Percentiles rank a stretch among this genome's conserved stretches.
These are phyloP conservation scores for Adelognathus sp. DNA, from an alignment of 2,888 invertebrate species.

Conservation along the genomic window DNA sequence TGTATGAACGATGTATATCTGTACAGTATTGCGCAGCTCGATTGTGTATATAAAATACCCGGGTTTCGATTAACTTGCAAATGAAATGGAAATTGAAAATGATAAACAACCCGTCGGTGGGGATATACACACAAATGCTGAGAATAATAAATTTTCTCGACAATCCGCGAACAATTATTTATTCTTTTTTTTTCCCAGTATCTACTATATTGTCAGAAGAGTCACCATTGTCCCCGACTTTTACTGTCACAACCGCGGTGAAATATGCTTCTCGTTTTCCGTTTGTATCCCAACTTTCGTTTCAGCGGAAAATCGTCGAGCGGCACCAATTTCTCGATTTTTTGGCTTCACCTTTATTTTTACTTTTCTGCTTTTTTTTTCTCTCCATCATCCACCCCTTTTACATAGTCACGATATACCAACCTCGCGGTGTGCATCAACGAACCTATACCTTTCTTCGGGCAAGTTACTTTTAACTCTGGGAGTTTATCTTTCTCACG, in stretches of 20 bases:
- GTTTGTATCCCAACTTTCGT: not conserved
- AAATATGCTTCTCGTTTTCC: slow-evolving; percentile 51
- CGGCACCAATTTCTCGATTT: slow-evolving; percentile 43
- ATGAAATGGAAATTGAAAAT: slow-evolving; percentile 52
- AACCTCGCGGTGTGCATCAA: slow-evolving; percentile 47
- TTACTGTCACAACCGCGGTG: slow-evolving; percentile 13
- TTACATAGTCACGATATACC: slow-evolving; percentile 34
- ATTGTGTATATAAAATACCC: slow-evolving; percentile 1
- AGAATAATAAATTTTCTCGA: slow-evolving; percentile 46
- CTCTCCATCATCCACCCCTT: slow-evolving; percentile 8
- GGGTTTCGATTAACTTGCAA: slow-evolving; percentile 50
- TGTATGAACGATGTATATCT: not conserved
- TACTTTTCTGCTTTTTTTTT: slow-evolving; percentile 42
- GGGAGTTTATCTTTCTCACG: slow-evolving; percentile 74
- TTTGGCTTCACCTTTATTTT: slow-evolving; percentile 43
- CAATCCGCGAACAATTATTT: slow-evolving; percentile 51
- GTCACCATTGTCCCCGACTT: not conserved
- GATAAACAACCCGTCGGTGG: slow-evolving; percentile 35
- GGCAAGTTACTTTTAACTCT: slow-evolving; percentile 74
- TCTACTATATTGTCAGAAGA: not conserved
- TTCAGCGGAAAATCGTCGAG: slow-evolving; percentile 17
- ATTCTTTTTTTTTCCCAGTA: slow-evolving; percentile 4
- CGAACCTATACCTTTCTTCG: slow-evolving; percentile 35
- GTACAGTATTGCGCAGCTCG: not conserved
- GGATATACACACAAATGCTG: slow-evolving; percentile 25